Percentiles rank a stretch among this genome's conserved stretches.
Conservation (phyloP, 2,797 vertebrate genomes). For the Mareca strepera region DNA sequence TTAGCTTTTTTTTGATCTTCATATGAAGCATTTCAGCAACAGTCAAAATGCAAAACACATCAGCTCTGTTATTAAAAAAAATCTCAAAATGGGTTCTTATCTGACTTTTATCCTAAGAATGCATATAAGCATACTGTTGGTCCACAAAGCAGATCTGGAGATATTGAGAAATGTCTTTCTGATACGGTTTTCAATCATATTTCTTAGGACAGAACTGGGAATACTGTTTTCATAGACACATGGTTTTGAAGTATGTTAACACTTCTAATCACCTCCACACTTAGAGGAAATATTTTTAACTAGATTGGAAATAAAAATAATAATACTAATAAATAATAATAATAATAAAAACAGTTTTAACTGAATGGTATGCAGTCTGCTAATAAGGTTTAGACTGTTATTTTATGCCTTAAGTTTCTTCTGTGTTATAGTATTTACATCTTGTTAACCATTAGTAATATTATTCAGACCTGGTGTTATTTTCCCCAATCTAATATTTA, state of each 20-base stretch:
- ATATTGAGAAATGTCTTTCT: neutral
- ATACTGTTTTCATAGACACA: neutral
- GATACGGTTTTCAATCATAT: neutral
- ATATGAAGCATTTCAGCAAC: neutral
- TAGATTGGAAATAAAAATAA: neutral
- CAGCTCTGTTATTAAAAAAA: neutral
- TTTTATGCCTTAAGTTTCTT: neutral
- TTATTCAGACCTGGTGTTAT: neutral
- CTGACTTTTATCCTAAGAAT: neutral
- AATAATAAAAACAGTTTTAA: neutral
- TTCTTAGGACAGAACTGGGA: neutral
- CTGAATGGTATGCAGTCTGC: neutral
- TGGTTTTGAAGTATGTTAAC: neutral
- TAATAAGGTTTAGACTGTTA: fast-evolving
- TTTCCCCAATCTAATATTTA: neutral
- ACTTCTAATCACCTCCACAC: neutral
- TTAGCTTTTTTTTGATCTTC: neutral
- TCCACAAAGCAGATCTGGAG: neutral
- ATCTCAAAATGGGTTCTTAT: neutral
- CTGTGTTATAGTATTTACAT: neutral
- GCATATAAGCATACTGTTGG: neutral
- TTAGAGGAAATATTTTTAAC: neutral
- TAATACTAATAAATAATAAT: neutral
- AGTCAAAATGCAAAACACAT: neutral
- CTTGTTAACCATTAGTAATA: neutral